phyloP scores from a whole-genome alignment of 2,113 vertebrate species.

The Plectropomus leopardus region DNA sequence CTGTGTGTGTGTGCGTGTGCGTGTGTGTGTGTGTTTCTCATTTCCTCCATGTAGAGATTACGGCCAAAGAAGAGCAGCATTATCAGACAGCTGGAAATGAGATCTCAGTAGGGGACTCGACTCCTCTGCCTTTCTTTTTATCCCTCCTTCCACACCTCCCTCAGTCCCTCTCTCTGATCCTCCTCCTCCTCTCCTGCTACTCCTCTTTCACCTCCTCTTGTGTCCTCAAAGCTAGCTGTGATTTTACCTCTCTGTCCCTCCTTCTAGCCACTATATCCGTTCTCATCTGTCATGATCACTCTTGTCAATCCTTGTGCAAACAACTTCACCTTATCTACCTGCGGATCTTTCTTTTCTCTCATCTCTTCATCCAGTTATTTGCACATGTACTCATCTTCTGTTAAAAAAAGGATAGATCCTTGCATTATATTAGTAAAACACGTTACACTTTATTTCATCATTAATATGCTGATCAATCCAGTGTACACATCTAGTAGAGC shows the following conservation, averaged over 20 bases:
- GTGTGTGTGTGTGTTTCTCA: slow-evolving; percentile 70
- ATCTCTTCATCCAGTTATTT: slow-evolving; percentile 10
- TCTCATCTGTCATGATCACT: background rate
- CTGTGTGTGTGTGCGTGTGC: slow-evolving; percentile 11
- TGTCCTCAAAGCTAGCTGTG: slow-evolving; percentile 12
- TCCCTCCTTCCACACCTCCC: slow-evolving; percentile 52
- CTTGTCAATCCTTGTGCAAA: background rate
- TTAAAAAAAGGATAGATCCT: too few species aligned
- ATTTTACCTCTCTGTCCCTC: slow-evolving; percentile 2
- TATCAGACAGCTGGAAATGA: slow-evolving; percentile 80
- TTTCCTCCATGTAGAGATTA: slow-evolving; percentile 79
- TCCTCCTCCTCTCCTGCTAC: slow-evolving; percentile 10
- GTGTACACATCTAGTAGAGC: background rate
- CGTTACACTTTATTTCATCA: background rate
- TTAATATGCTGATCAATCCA: slow-evolving; percentile 26
- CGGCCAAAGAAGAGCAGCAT: slow-evolving; percentile 72
- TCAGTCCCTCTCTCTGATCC: slow-evolving; percentile 22
- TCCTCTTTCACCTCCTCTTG: slow-evolving; percentile 20
- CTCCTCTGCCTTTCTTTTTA: slow-evolving; percentile 60
- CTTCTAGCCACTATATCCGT: background rate
- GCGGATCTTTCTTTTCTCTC: background rate
- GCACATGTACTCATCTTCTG: background rate
- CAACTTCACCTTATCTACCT: background rate
- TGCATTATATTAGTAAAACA: too few species aligned
- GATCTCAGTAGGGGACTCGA: slow-evolving; percentile 69